Conservation (phyloP, 1,140 invertebrate species). For the Ostrea denselamellosa region DNA sequence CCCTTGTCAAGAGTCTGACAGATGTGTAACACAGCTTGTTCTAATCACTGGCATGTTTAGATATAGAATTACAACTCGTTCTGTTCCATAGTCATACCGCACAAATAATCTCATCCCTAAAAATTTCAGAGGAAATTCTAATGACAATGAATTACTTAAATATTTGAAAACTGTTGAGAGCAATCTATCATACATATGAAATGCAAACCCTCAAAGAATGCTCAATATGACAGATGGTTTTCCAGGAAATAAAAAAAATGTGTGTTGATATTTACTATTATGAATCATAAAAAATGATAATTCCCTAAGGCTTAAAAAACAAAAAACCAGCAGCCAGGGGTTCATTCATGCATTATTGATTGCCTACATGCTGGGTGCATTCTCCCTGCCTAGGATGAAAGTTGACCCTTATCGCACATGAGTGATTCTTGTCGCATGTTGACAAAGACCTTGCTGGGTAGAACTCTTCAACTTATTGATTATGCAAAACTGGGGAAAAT, state of each 20-base stretch:
- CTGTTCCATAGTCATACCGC: constrained; percentile 1
- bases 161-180: background rate
- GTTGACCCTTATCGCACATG: constrained; percentile 14
- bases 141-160: constrained; percentile 12
- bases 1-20: constrained; percentile 33
- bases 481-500: constrained; percentile 13
- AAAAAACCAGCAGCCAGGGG: background rate
- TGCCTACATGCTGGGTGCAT: background rate
- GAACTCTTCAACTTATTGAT: constrained; percentile 24
- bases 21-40: constrained; percentile 26
- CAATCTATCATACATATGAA: constrained; percentile 4
- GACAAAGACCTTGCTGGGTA: constrained; percentile 25
- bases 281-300: background rate
- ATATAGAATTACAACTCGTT: background rate
- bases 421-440: background rate
- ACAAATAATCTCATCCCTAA: background rate
- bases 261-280: constrained; percentile 15
- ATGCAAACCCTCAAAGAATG: background rate
- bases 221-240: constrained; percentile 7
- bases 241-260: background rate
- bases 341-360: background rate
- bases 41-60: background rate
- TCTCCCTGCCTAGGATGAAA: background rate
- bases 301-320: background rate
- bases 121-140: background rate